Evolutionary conservation across 2,113 vertebrate species (phyloP).

Genomic region (Uria aalge): DNA sequence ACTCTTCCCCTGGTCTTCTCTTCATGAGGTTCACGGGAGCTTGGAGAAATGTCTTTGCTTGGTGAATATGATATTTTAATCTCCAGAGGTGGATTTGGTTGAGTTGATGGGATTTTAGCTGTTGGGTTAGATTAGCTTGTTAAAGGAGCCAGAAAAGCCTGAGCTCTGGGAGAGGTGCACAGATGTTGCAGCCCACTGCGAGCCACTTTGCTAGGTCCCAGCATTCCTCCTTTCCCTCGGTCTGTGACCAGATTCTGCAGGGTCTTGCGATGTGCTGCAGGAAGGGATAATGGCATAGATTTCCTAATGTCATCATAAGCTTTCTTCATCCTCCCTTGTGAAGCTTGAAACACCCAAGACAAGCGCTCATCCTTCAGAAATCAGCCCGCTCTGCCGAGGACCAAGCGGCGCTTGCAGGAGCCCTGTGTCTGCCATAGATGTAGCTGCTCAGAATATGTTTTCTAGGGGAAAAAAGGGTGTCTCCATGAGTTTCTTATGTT

Average conservation of each 20-base stretch:
- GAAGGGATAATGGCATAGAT: not conserved
- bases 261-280: not conserved
- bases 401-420: not conserved
- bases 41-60: not conserved
- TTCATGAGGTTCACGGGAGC: rapidly evolving
- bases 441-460: not conserved
- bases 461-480: not conserved
- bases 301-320: not conserved
- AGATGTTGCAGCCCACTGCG: not conserved
- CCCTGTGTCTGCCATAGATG: not conserved
- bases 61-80: not conserved
- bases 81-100: not conserved
- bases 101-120: slow-evolving; percentile 7
- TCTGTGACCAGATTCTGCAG: not conserved
- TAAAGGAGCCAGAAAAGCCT: not conserved
- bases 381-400: not conserved
- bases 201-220: not conserved
- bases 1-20: not conserved
- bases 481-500: not conserved
- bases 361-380: rapidly evolving
- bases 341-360: not conserved
- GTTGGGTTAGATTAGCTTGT: not conserved
- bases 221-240: not conserved
- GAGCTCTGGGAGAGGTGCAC: not conserved
- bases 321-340: not conserved